These are phyloP conservation scores for Sarcophaga subvicina DNA, from an alignment of 2,888 invertebrate species.

Conservation along the genomic window DNA sequence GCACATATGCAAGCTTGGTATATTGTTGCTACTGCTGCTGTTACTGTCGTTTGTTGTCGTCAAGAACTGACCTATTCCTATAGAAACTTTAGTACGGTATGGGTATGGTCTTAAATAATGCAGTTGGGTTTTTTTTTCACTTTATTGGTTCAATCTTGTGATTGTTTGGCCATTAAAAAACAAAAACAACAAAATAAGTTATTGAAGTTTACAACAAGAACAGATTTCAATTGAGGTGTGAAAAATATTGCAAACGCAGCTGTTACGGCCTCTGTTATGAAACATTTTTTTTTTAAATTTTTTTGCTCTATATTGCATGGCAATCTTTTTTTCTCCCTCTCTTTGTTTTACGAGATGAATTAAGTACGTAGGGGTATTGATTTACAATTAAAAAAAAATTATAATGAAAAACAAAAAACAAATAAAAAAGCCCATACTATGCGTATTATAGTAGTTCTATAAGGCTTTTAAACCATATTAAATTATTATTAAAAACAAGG, in stretches of 20 bases:
- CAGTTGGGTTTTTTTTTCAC: constrained; percentile 44
- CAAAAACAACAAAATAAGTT: constrained; percentile 29
- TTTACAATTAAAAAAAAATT: constrained; percentile 60
- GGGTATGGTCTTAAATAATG: constrained; percentile 68
- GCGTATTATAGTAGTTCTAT: constrained; percentile 16
- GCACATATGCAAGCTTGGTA: constrained; percentile 67
- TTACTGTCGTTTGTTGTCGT: constrained; percentile 44
- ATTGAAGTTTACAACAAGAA: constrained; percentile 68
- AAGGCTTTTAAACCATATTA: constrained; percentile 37
- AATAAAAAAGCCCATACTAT: constrained; percentile 4
- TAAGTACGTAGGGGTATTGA: constrained; percentile 69
- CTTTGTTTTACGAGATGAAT: constrained; percentile 63
- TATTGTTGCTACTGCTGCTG: constrained; percentile 28
- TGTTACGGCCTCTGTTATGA: constrained; percentile 66
- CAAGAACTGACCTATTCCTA: constrained; percentile 79
- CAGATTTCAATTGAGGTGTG: constrained; percentile 72
- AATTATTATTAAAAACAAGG: constrained; percentile 41
- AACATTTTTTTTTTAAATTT: constrained; percentile 26
- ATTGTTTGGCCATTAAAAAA: constrained; percentile 38
- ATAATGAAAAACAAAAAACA: constrained; percentile 3
- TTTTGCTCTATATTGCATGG: constrained; percentile 43
- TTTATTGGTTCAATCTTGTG: constrained; percentile 5
- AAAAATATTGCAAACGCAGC: constrained; percentile 69
- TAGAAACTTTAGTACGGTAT: constrained; percentile 75
- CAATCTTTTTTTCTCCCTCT: constrained; percentile 52